phyloP scores from a whole-genome alignment of 2,113 vertebrate genomes.

The Apteryx mantelli region DNA sequence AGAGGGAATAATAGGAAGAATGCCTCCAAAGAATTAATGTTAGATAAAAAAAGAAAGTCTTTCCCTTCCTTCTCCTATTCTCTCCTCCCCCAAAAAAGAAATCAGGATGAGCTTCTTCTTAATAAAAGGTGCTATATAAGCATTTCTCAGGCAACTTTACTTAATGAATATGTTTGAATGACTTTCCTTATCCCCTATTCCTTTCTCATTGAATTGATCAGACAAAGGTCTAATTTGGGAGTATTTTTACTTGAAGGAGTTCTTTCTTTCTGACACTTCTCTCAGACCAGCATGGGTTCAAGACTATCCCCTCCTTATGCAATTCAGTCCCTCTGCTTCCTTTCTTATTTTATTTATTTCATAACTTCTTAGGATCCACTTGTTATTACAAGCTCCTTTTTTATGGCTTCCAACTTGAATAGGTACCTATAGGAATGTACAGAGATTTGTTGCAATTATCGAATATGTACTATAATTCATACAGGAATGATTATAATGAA shows the following conservation, averaged over 20 bases:
- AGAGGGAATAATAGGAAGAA: constrained; percentile 58
- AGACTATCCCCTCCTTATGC: constrained; percentile 44
- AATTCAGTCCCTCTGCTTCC: constrained; percentile 37
- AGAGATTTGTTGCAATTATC: constrained; percentile 20
- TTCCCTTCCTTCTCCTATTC: not conserved
- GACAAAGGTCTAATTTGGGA: constrained; percentile 63
- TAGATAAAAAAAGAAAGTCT: not conserved
- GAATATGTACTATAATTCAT: constrained; percentile 3
- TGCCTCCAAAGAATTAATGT: constrained; percentile 57
- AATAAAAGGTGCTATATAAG: not conserved
- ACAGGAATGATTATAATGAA: not conserved
- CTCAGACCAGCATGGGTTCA: constrained; percentile 56
- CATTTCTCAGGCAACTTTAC: constrained; percentile 44
- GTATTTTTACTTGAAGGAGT: constrained; percentile 61
- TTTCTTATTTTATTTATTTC: constrained; percentile 58
- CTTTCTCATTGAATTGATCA: constrained; percentile 66
- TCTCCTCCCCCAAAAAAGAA: not conserved
- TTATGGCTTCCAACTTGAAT: constrained; percentile 36
- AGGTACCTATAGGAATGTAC: not conserved
- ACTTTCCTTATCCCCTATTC: constrained; percentile 56
- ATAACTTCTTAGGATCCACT: constrained; percentile 45
- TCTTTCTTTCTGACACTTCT: constrained; percentile 65
- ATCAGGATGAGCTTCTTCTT: constrained; percentile 54
- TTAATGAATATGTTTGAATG: constrained; percentile 66
- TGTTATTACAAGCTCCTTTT: constrained; percentile 39